These are phyloP conservation scores for Monopterus albus DNA, from an alignment of 2,113 vertebrate species.

Conservation along the genomic window DNA sequence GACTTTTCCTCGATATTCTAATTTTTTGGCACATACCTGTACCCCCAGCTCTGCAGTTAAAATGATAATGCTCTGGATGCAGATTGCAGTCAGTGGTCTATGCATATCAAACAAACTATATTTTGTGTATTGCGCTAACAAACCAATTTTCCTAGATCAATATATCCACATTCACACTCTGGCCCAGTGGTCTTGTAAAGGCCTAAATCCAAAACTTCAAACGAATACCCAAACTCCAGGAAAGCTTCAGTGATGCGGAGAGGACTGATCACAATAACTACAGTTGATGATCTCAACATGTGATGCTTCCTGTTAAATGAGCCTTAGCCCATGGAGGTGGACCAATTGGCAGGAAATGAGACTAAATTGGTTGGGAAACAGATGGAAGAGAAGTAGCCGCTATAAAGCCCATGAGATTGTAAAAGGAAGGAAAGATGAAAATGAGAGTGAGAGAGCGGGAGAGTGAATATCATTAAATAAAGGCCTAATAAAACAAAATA, in stretches of 20 bases:
- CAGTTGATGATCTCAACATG: conserved; percentile 62
- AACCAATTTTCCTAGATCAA: conserved; percentile 14
- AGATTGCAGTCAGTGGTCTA: conserved; percentile 7
- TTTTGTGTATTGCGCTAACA: neutral
- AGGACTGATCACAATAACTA: conserved; percentile 57
- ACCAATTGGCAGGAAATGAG: conserved; percentile 75
- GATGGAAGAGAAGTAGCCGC: conserved; percentile 63
- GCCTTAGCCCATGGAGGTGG: conserved; percentile 60
- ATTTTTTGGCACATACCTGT: no score
- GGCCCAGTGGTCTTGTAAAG: conserved; percentile 13
- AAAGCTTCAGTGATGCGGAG: conserved; percentile 13
- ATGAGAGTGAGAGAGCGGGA: neutral
- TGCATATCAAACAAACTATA: conserved; percentile 4
- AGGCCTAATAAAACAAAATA: conserved; percentile 10
- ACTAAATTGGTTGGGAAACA: conserved; percentile 70
- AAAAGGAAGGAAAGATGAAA: conserved; percentile 48
- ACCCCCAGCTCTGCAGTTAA: conserved; percentile 29
- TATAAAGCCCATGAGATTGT: conserved; percentile 36
- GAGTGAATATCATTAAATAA: conserved; percentile 15
- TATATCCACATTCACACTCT: conserved; percentile 5
- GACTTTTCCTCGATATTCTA: no score
- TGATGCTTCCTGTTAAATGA: conserved; percentile 64
- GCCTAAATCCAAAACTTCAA: conserved; percentile 20
- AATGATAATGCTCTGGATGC: neutral
- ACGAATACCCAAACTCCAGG: conserved; percentile 24